These are phyloP conservation scores for Eclectus roratus DNA, from an alignment of 2,113 vertebrate genomes.

Conservation along the genomic window DNA sequence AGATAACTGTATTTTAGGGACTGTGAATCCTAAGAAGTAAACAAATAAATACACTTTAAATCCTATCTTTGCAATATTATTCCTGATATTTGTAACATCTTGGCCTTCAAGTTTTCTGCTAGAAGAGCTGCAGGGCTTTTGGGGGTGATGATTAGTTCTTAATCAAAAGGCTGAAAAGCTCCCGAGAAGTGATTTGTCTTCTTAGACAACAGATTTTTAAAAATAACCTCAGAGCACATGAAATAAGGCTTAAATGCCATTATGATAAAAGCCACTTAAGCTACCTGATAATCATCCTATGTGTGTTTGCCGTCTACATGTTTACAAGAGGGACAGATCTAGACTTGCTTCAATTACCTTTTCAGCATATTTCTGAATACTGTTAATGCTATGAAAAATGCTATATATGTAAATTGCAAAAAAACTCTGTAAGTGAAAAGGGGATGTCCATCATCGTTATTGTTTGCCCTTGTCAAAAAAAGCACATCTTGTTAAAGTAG, in stretches of 20 bases:
- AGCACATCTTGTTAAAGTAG: background rate
- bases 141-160: background rate
- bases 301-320: background rate
- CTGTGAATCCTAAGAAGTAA: background rate
- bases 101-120: background rate
- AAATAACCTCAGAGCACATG: background rate
- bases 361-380: background rate
- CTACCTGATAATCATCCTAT: background rate
- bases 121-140: background rate
- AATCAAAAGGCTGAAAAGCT: background rate
- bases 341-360: constrained; percentile 7
- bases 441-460: background rate
- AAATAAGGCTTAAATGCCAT: constrained; percentile 8
- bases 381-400: background rate
- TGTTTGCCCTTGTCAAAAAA: background rate
- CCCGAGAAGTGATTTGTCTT: constrained; percentile 1
- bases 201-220: background rate
- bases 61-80: background rate
- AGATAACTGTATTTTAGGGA: background rate
- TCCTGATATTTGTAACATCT: background rate
- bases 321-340: constrained; percentile 12
- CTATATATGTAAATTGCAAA: background rate
- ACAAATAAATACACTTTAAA: constrained; percentile 1
- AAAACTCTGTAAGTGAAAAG: background rate
- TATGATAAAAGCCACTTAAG: background rate